These are phyloP conservation scores for Thyatira batis DNA, from an alignment of 2,888 invertebrate species.

Conservation along the genomic window DNA sequence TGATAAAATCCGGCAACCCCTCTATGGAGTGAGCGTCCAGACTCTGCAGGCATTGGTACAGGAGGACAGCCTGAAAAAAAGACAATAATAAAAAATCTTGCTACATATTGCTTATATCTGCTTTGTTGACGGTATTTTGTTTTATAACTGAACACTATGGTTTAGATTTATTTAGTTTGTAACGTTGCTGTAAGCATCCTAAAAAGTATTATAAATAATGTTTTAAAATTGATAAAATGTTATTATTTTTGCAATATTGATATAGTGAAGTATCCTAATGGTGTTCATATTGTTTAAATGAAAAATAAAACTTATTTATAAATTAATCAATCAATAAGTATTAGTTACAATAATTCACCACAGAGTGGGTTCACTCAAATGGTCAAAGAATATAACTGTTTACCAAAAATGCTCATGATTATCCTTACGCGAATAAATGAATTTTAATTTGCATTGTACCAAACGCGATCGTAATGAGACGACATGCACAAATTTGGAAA, in stretches of 20 bases:
- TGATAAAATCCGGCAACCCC: constrained; percentile 88
- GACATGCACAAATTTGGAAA: background rate
- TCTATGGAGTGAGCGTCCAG: constrained; percentile 89
- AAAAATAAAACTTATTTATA: too few relatives aligned
- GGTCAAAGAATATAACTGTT: background rate
- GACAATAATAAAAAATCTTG: too few relatives aligned
- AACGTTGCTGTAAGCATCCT: too few relatives aligned
- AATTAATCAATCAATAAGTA: background rate
- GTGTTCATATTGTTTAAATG: too few relatives aligned
- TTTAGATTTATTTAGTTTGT: too few relatives aligned
- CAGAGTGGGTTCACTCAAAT: background rate
- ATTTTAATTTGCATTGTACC: background rate
- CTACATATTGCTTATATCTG: too few relatives aligned
- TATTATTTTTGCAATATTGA: too few relatives aligned
- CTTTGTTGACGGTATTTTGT: too few relatives aligned
- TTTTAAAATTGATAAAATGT: too few relatives aligned
- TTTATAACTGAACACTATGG: too few relatives aligned
- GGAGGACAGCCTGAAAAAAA: constrained; percentile 86
- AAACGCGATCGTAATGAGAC: background rate
- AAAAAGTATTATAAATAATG: too few relatives aligned
- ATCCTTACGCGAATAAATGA: background rate
- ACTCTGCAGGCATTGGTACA: constrained; percentile 90
- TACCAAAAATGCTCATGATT: background rate
- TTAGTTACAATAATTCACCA: constrained; percentile 4
- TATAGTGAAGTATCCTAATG: too few relatives aligned